Conservation (phyloP, 2,888 invertebrate species). For the Zootermopsis nevadensis region DNA sequence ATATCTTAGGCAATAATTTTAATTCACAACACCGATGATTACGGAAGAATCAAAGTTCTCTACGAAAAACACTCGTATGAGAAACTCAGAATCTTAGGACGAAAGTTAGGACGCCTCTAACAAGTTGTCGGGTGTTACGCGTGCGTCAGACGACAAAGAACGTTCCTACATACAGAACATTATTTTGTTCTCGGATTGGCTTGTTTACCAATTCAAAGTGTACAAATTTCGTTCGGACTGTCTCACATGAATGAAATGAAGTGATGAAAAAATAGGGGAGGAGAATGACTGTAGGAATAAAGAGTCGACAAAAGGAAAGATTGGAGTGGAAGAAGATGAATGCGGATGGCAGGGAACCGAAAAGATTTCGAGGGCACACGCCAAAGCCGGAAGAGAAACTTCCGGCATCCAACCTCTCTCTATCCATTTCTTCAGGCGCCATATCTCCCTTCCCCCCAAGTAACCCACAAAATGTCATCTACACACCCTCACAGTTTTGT, state of each 20-base stretch:
- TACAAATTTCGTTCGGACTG: not conserved
- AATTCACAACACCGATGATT: no score
- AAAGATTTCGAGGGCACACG: conserved; percentile 13
- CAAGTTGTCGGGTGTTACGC: no score
- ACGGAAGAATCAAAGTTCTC: no score
- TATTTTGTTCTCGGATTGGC: no score
- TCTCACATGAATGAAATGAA: not conserved
- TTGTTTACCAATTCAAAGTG: no score
- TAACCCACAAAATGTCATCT: conserved; percentile 45
- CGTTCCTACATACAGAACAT: no score
- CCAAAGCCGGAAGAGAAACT: conserved; percentile 5
- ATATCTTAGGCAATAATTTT: no score
- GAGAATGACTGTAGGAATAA: not conserved
- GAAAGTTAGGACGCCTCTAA: no score
- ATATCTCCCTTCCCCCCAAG: not conserved
- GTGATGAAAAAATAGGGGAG: not conserved
- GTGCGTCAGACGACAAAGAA: no score
- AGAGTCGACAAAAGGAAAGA: not conserved
- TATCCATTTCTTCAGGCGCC: conserved; percentile 37
- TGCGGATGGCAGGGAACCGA: not conserved
- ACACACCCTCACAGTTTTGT: conserved; percentile 49
- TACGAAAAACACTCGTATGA: no score
- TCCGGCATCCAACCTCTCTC: conserved; percentile 6
- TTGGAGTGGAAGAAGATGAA: conserved; percentile 5
- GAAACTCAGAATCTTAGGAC: no score